Evolutionary conservation across 2,113 vertebrate species (phyloP), one percentile per base, ranked within the genome.

Genomic region (Brachyistius frenatus): DNA sequence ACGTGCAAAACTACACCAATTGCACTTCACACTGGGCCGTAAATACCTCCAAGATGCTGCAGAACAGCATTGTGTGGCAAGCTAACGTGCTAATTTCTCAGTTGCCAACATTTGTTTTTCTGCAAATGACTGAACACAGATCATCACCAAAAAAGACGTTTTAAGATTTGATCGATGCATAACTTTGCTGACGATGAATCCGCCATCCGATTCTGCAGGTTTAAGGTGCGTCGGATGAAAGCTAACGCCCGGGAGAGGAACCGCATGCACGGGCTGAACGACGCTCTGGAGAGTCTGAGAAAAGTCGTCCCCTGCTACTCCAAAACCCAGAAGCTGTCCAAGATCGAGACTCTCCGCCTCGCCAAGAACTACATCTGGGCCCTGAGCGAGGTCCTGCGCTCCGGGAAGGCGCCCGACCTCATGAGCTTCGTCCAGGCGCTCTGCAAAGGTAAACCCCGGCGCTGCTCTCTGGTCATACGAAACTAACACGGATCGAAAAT

Each of bases 311-410:
- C 98, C 49, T 99, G 98, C 86, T 99, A 99, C 91, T 99, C 98
- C 76, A 99, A 99, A 87, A 99, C 97, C 0, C 98, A 99, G 92
- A 99, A 99, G 90, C 94, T 99, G 2, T 99, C 97, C 73, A 99
- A 99, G 90, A 99, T 99, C 33, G 98, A 99, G 94, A 99, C 98
- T 0, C 93, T 99, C 67, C 96, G 98, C 71, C 90, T 99, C 66
- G 98, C 98, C 83, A 99, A 99, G 91, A 99, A 99, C 92, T 99
- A 99, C 88, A 99, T 99, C 90, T 99, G 98, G 98, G 97, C 98
- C 0, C 95, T 99, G 9, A 99, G 97, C 0, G 98, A 99, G 94
- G 95, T 97, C 86, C 92, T 99, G 85, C 96, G 98, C 31, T 99
- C 97, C 0, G 98, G 98, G 41, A 98, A 99, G 80, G 96, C 97